Percentiles rank a stretch among this genome's conserved stretches.
Conservation (phyloP, 1,140 invertebrate species). For the Drepana arcuata region DNA sequence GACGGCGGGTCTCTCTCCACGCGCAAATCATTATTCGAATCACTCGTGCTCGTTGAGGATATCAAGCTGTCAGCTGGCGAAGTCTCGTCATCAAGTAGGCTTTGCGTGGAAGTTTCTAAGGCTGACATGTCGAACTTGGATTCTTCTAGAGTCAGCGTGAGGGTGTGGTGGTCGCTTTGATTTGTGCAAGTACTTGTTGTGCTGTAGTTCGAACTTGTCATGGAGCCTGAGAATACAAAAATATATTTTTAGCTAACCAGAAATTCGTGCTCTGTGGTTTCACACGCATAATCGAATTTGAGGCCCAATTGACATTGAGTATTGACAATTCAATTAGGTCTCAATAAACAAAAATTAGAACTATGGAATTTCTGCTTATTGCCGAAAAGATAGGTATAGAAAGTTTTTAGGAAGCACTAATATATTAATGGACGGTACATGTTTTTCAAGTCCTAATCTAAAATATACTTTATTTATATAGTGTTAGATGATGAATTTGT, state of each 20-base stretch:
- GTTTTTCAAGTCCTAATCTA: no score
- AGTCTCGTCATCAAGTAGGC: constrained; percentile 81
- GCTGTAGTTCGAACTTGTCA: constrained; percentile 66
- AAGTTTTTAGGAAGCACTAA: no score
- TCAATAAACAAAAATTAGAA: no score
- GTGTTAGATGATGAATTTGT: no score
- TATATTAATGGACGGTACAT: no score
- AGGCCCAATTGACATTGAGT: no score
- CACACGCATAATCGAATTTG: no score
- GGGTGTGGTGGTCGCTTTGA: constrained; percentile 49
- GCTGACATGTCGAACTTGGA: constrained; percentile 83
- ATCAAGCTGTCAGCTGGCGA: constrained; percentile 85
- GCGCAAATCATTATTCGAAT: constrained; percentile 73
- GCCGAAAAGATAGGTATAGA: no score
- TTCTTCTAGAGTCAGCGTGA: constrained; percentile 75
- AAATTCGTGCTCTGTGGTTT: no score
- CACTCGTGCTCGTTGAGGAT: constrained; percentile 79
- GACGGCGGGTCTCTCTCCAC: constrained; percentile 59
- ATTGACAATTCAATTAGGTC: no score
- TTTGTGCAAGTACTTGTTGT: constrained; percentile 65
- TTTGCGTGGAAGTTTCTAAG: constrained; percentile 77
- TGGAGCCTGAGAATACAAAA: constrained; percentile 45
- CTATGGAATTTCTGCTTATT: no score
- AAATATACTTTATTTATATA: no score
- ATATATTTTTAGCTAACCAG: constrained; percentile 2